A percentile compares a stretch with the other conserved stretches of the same genome.
phyloP scores from a whole-genome alignment of 2,888 invertebrate species.

The Drosophila atripex region DNA sequence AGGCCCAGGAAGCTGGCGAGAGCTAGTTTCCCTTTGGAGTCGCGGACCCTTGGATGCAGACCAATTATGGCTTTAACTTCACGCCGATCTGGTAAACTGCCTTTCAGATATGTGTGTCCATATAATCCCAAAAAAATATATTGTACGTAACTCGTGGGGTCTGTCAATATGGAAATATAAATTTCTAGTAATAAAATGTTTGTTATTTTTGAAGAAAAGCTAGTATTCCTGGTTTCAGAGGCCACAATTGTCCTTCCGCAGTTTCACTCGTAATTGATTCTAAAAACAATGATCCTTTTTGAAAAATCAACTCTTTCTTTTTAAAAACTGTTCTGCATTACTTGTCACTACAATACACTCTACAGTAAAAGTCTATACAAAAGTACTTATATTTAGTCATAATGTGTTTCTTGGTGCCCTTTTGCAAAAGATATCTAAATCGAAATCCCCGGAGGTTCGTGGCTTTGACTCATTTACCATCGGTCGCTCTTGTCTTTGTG shows the following conservation, averaged over 20 bases:
- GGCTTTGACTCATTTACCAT: neutral
- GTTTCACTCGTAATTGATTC: too few species aligned
- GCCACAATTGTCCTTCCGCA: too few species aligned
- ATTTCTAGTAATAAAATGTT: neutral
- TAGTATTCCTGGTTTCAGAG: too few species aligned
- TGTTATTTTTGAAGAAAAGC: neutral
- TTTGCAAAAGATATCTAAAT: neutral
- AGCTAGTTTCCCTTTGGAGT: neutral
- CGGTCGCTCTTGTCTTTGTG: neutral
- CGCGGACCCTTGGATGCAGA: neutral
- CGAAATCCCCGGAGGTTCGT: neutral
- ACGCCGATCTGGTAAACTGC: neutral
- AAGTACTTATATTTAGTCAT: neutral
- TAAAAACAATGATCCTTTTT: too few species aligned
- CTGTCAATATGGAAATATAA: neutral
- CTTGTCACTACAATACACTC: neutral
- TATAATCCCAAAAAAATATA: constrained; percentile 7
- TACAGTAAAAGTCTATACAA: neutral
- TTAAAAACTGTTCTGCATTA: neutral
- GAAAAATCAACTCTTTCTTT: neutral
- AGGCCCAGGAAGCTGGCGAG: constrained; percentile 11
- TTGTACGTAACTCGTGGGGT: neutral
- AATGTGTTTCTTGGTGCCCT: constrained; percentile 9
- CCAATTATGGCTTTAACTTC: neutral
- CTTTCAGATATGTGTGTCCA: neutral